Evolutionary conservation across 2,113 vertebrate species (phyloP).

Genomic region (Podiceps cristatus): DNA sequence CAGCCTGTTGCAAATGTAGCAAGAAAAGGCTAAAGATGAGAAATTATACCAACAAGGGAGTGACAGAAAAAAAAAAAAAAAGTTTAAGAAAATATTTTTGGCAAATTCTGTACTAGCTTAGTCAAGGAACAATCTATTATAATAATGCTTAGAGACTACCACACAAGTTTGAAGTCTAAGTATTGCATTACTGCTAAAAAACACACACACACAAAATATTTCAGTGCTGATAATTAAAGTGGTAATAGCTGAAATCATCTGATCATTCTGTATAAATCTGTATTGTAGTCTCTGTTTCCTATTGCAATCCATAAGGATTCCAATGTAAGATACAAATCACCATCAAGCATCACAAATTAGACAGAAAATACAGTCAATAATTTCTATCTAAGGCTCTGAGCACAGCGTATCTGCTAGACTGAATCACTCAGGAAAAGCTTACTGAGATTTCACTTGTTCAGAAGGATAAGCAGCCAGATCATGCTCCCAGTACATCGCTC

Average conservation of each 20-base stretch:
- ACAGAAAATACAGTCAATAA: neutral
- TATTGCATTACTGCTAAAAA: neutral
- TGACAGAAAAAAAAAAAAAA: neutral
- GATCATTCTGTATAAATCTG: neutral
- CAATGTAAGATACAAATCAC: neutral
- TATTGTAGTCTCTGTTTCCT: neutral
- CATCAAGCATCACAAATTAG: neutral
- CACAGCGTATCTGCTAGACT: neutral
- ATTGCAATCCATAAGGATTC: neutral
- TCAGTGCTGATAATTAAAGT: neutral
- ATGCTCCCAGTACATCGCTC: accelerated
- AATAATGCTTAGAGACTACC: neutral
- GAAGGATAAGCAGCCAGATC: neutral
- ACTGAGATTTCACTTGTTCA: neutral
- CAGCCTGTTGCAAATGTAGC: neutral
- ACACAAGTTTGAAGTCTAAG: neutral
- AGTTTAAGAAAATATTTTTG: neutral
- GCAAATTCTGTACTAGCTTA: neutral
- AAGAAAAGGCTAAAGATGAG: slow-evolving; percentile 8
- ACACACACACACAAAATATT: too few relatives aligned
- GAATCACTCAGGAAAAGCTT: neutral
- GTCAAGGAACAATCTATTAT: neutral
- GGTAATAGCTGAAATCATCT: slow-evolving; percentile 12
- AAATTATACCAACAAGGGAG: neutral
- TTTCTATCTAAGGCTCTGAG: neutral